phyloP scores from a whole-genome alignment of 1,140 invertebrate species.

The Popillia japonica region DNA sequence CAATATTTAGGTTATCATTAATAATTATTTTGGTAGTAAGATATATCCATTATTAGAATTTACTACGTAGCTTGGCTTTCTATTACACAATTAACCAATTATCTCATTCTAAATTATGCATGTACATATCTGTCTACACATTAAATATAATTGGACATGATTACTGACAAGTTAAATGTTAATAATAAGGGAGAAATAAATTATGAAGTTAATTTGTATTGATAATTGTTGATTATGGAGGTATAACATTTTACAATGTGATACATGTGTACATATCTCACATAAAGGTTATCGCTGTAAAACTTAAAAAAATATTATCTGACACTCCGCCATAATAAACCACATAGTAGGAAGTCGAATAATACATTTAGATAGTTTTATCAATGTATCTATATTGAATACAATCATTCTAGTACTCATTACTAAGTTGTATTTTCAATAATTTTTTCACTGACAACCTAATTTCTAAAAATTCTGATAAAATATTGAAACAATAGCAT shows the following conservation, averaged over 20 bases:
- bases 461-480: too few relatives aligned
- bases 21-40: neutral
- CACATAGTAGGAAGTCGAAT: neutral
- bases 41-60: too few relatives aligned
- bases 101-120: conserved; percentile 4
- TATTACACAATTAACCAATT: conserved; percentile 12
- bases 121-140: neutral
- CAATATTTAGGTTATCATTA: neutral
- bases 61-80: neutral
- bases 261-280: neutral
- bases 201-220: neutral
- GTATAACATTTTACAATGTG: neutral
- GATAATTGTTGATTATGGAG: neutral
- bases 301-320: neutral
- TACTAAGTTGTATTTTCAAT: too few relatives aligned
- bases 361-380: too few relatives aligned
- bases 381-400: too few relatives aligned
- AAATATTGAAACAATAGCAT: too few relatives aligned
- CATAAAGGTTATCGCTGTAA: neutral
- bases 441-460: too few relatives aligned
- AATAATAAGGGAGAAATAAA: conserved; percentile 3
- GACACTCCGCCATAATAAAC: neutral
- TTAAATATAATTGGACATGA: conserved; percentile 12
- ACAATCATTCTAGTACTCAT: too few relatives aligned
- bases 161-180: conserved; percentile 9